Base-by-base conservation (phyloP, 2,797 vertebrate species). In the Pyrocephalus nanus region DNA sequence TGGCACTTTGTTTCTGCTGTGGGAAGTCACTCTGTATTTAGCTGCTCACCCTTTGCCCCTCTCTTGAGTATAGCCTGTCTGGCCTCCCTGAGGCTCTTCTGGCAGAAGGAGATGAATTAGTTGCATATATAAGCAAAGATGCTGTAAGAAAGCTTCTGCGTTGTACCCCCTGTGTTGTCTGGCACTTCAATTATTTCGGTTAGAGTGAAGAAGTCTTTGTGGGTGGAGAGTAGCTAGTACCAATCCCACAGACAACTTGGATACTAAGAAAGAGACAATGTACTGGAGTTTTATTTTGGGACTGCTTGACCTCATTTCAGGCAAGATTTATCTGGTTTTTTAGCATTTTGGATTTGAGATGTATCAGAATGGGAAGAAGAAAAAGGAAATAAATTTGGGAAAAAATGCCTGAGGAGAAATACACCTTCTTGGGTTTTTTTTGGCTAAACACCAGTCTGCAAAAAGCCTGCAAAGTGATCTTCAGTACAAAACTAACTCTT, bases 261-360 rank as follows among this genome's bases (percentile, higher is more conserved):
- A 54, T 92, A 77, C 54, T 16, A 50, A 85, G 75, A 83, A 73
- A 62, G 72, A 94, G 69, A 69, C 78, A 69, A 62, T 69, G 27
- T 92, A 48, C 62, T 54, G 30, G 72, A 55, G 43, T 72, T 91
- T 78, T 92, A 92, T 96, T 95, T 88, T 88, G 60, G 70, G 36
- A 78, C 58, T 64, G 5, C 51, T 73, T 94, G 90, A 90, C 89
- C 90, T 96, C 76, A 27, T 92, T 96, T 94, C 62, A 50, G 78
- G 76, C 47, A 81, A 80, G 79, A 76, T 80, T 74, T 67, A 40
- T 72, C 53, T 84, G 65, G 6, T 12, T 87, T 96, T 83, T 83
- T 88, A 80, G 58, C 42, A 26, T 84, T 86, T 93, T 65, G 45
- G 67, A n/a, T 93, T 92, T 66, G 43, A 84, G 32, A 42, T 76